Evolutionary conservation across 2,113 vertebrate genomes (phyloP).

Genomic region (Dryoscopus gambensis): DNA sequence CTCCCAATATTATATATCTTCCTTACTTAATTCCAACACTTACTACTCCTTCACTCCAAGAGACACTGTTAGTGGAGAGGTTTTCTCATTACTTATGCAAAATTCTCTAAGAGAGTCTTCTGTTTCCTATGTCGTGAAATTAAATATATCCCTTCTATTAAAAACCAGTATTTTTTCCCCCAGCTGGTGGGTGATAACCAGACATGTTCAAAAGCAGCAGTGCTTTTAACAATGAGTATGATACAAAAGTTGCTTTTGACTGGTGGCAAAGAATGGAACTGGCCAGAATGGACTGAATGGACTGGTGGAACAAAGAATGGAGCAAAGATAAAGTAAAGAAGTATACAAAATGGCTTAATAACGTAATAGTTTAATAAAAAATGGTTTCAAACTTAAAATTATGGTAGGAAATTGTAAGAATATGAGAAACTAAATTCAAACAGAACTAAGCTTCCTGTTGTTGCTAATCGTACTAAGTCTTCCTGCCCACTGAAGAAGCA

Average conservation of each 20-base stretch:
- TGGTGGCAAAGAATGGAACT: neutral
- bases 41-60: neutral
- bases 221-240: neutral
- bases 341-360: neutral
- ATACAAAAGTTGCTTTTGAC: neutral
- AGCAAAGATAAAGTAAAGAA: neutral
- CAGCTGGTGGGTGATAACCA: neutral
- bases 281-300: no score
- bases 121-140: neutral
- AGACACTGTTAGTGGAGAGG: neutral
- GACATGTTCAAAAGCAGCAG: neutral
- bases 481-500: neutral
- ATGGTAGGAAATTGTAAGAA: neutral
- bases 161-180: neutral
- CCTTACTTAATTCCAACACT: neutral
- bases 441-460: neutral
- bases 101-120: neutral
- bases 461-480: neutral
- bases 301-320: no score
- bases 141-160: neutral
- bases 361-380: neutral
- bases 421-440: neutral
- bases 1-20: neutral
- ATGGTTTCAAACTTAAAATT: neutral
- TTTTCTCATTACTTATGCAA: neutral